Conservation (phyloP, 2,888 invertebrate species). For the Pandemis corylana region DNA sequence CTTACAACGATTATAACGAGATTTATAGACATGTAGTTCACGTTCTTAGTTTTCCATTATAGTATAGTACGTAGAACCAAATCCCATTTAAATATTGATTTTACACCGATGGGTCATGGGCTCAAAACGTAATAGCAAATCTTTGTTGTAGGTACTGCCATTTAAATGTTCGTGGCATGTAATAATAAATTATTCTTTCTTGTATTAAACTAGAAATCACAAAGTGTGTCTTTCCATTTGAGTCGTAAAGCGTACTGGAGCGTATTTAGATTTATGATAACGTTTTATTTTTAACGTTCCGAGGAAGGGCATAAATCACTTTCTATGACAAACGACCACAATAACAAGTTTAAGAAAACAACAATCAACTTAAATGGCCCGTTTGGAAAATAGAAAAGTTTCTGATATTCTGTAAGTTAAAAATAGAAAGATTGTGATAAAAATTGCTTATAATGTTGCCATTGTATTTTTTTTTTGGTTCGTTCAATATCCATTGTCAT, state of each 20-base stretch:
- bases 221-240: conserved; percentile 27
- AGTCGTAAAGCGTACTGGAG: conserved; percentile 28
- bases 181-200: neutral
- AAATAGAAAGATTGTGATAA: neutral
- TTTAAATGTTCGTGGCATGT: too few species aligned
- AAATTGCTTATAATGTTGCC: neutral
- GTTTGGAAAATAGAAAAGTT: conserved; percentile 26
- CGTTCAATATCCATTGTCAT: neutral
- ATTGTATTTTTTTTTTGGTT: neutral
- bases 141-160: too few species aligned
- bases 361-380: conserved; percentile 31
- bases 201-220: conserved; percentile 1
- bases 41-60: too few species aligned
- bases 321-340: conserved; percentile 40
- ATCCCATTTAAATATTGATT: too few species aligned
- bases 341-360: conserved; percentile 39
- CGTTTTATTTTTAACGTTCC: conserved; percentile 35
- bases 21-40: too few species aligned
- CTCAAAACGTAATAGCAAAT: too few species aligned
- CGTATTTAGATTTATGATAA: conserved; percentile 39
- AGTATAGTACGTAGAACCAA: too few species aligned
- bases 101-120: too few species aligned
- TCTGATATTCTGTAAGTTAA: conserved; percentile 1
- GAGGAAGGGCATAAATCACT: conserved; percentile 35
- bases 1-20: too few species aligned